These are phyloP conservation scores for Pseudococcus viburni DNA, from an alignment of 2,888 invertebrate species.

Conservation along the genomic window DNA sequence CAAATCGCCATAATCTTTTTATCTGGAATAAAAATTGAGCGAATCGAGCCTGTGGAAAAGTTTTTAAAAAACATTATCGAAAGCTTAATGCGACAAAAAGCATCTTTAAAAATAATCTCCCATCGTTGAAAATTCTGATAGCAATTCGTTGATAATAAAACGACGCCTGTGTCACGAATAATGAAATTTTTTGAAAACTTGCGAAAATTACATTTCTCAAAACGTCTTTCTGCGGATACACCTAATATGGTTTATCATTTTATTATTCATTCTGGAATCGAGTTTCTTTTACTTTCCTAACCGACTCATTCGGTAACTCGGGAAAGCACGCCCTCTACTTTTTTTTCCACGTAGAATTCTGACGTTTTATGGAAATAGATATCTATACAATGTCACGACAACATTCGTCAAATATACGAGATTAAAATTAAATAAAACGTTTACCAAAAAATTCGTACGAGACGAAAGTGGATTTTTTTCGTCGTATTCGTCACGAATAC, in stretches of 20 bases:
- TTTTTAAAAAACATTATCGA: background rate
- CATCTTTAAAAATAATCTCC: background rate
- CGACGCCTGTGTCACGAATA: slow-evolving; percentile 33
- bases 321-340: background rate
- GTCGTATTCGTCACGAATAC: background rate
- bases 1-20: slow-evolving; percentile 31
- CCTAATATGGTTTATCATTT: slow-evolving; percentile 7
- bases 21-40: background rate
- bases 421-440: slow-evolving; percentile 22
- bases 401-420: background rate
- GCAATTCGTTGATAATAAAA: slow-evolving; percentile 57
- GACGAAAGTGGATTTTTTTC: background rate
- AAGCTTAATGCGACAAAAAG: background rate
- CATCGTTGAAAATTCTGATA: slow-evolving; percentile 26
- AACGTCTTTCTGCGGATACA: background rate
- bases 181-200: slow-evolving; percentile 30
- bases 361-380: background rate
- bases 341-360: background rate
- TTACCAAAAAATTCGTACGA: background rate
- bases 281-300: background rate
- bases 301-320: background rate
- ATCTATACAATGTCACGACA: background rate
- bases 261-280: slow-evolving; percentile 24
- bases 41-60: background rate
- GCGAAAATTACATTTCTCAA: slow-evolving; percentile 36